phyloP scores from a whole-genome alignment of 2,113 vertebrate species.

The Verasper variegatus region DNA sequence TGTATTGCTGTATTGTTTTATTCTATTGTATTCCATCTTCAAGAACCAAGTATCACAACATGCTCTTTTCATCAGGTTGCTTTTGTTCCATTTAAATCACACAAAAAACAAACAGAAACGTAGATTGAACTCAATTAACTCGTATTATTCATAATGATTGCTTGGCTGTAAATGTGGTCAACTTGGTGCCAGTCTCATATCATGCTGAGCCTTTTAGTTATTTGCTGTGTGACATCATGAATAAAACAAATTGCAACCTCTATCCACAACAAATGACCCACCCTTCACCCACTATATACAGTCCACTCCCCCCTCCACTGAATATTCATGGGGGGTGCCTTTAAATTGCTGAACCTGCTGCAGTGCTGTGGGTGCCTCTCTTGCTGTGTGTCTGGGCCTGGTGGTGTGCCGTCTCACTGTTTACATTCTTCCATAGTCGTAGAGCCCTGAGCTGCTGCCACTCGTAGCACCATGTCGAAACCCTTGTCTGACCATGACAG shows the following conservation, averaged over 20 bases:
- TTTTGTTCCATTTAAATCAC: neutral
- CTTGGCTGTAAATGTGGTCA: too few relatives aligned
- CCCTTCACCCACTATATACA: slow-evolving; percentile 32
- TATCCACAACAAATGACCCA: neutral
- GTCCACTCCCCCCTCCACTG: slow-evolving; percentile 69
- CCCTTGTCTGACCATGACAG: slow-evolving; percentile 89
- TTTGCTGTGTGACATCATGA: neutral
- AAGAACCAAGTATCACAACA: too few relatives aligned
- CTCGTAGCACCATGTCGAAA: slow-evolving; percentile 83
- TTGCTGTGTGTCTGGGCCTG: slow-evolving; percentile 39
- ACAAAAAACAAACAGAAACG: neutral
- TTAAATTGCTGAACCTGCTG: slow-evolving; percentile 68
- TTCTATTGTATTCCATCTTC: too few relatives aligned
- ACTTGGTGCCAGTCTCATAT: neutral
- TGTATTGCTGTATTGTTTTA: too few relatives aligned
- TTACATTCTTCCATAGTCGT: slow-evolving; percentile 51
- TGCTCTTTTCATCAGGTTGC: neutral
- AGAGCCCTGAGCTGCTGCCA: slow-evolving; percentile 43
- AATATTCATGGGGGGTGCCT: slow-evolving; percentile 70
- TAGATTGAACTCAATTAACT: neutral
- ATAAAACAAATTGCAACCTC: slow-evolving; percentile 21
- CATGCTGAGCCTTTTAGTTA: neutral
- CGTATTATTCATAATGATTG: neutral
- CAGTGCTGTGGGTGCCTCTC: slow-evolving; percentile 41
- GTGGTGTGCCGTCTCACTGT: slow-evolving; percentile 43